These are phyloP conservation scores for Condylura cristata DNA, from an alignment of 2,113 vertebrate species.

Conservation along the genomic window DNA sequence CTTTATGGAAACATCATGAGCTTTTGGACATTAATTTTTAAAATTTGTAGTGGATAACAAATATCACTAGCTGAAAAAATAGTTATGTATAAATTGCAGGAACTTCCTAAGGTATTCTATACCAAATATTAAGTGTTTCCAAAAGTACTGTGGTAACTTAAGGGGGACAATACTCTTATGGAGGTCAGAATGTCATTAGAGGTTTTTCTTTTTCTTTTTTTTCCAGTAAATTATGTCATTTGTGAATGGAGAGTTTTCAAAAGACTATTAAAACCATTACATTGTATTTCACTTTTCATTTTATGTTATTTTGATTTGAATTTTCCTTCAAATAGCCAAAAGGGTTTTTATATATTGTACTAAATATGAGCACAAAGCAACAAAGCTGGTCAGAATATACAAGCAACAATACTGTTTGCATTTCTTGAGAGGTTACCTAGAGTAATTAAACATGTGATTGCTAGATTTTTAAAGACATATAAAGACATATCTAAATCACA, in stretches of 20 bases:
- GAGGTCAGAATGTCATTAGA: background rate
- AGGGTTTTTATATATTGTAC: background rate
- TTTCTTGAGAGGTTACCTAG: background rate
- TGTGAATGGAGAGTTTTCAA: background rate
- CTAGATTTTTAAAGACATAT: background rate
- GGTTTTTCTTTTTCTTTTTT: background rate
- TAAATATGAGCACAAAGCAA: background rate
- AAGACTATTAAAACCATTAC: slow-evolving; percentile 29
- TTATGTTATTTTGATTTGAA: background rate
- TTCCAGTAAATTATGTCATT: background rate
- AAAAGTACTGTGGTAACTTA: background rate
- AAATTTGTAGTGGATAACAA: background rate
- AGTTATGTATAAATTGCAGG: background rate
- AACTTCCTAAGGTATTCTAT: background rate
- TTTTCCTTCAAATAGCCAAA: background rate
- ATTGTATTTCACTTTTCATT: background rate
- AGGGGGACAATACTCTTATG: background rate
- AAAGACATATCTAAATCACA: background rate
- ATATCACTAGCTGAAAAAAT: background rate
- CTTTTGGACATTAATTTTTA: background rate
- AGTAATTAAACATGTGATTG: background rate
- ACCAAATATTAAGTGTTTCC: background rate
- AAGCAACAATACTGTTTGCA: background rate
- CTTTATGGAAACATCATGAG: background rate
- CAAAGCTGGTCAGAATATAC: background rate